These are phyloP conservation scores for Mimumesa dahlbomi DNA, from an alignment of 2,888 invertebrate species.

Conservation along the genomic window DNA sequence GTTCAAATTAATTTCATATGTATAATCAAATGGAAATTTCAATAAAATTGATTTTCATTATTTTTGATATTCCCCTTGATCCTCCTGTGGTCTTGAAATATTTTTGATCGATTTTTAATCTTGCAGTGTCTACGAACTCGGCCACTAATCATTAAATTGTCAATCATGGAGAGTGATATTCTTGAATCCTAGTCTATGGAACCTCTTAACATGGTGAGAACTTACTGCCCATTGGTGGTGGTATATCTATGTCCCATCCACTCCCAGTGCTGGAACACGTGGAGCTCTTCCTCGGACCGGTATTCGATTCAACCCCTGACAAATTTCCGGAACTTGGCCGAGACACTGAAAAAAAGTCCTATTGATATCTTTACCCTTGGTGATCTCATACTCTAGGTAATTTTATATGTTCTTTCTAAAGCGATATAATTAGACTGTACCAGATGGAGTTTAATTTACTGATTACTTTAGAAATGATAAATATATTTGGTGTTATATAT, in stretches of 20 bases:
- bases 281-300: constrained; percentile 72
- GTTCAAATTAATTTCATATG: background rate
- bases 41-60: too few species aligned
- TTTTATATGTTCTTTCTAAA: too few species aligned
- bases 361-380: constrained; percentile 8
- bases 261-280: constrained; percentile 75
- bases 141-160: background rate
- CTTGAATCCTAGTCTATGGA: background rate
- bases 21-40: too few species aligned
- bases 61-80: too few species aligned
- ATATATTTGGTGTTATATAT: too few species aligned
- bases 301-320: constrained; percentile 70
- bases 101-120: too few species aligned
- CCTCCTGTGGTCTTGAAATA: too few species aligned
- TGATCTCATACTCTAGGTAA: too few species aligned
- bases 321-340: constrained; percentile 74
- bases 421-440: too few species aligned
- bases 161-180: background rate
- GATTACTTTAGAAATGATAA: too few species aligned
- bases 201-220: constrained; percentile 25
- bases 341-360: constrained; percentile 65
- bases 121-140: too few species aligned
- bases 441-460: too few species aligned
- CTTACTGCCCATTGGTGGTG: constrained; percentile 69
- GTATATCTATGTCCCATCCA: constrained; percentile 75